Evolutionary conservation across 2,888 invertebrate genomes (phyloP).

Genomic region (Helicoverpa assulta): DNA sequence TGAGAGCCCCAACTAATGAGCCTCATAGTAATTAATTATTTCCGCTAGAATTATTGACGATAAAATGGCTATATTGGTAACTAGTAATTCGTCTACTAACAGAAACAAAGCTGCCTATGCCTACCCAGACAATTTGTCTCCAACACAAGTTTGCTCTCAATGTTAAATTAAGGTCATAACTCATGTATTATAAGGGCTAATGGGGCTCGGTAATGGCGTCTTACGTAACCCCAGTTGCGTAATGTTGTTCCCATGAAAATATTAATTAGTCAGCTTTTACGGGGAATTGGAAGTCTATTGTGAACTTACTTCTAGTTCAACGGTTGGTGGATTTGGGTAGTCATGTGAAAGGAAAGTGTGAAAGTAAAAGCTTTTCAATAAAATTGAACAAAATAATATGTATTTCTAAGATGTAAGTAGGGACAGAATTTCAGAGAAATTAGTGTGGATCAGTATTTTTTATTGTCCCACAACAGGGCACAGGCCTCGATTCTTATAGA

Average conservation of each 20-base stretch:
- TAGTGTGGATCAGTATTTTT: too few relatives aligned
- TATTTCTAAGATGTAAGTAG: too few relatives aligned
- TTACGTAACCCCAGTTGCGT: slow-evolving; percentile 31
- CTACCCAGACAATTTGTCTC: slow-evolving; percentile 4
- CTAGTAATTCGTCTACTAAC: background rate
- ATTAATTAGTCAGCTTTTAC: slow-evolving; percentile 52
- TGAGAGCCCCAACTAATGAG: too few relatives aligned
- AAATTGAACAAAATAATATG: too few relatives aligned
- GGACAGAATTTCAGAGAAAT: too few relatives aligned
- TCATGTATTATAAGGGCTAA: slow-evolving; percentile 48
- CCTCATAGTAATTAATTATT: too few relatives aligned
- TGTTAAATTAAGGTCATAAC: slow-evolving; percentile 47
- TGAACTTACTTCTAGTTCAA: slow-evolving; percentile 19
- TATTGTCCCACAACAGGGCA: too few relatives aligned
- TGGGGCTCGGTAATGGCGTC: slow-evolving; percentile 31
- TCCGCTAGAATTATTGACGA: too few relatives aligned
- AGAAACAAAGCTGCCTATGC: slow-evolving; percentile 18
- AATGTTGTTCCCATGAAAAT: slow-evolving; percentile 54
- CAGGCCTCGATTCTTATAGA: too few relatives aligned
- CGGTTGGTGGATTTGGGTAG: slow-evolving; percentile 26
- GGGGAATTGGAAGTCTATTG: slow-evolving; percentile 29
- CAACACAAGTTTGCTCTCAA: slow-evolving; percentile 40
- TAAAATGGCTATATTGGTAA: background rate
- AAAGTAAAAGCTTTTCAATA: too few relatives aligned
- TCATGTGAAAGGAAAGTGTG: slow-evolving; percentile 6